Conservation (phyloP, 2,888 invertebrate genomes). For the Drosophila siamana region DNA sequence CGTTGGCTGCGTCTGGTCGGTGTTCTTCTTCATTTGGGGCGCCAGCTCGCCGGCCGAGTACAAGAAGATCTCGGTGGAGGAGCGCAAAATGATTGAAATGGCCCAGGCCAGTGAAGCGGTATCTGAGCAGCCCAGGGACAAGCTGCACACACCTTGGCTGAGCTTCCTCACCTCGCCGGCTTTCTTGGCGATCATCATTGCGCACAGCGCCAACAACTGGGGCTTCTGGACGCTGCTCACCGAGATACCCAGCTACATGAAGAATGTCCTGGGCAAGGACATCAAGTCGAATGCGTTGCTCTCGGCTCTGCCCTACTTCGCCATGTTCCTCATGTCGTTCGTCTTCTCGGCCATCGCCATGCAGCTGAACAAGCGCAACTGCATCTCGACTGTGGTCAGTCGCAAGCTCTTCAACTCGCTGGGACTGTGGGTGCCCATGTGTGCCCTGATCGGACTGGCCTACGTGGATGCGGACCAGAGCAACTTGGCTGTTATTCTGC, state of each 20-base stretch:
- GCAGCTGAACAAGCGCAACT: slow-evolving; percentile 76
- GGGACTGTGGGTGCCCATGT: slow-evolving; percentile 89
- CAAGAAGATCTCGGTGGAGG: slow-evolving; percentile 88
- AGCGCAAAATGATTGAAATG: slow-evolving; percentile 89
- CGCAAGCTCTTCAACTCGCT: slow-evolving; percentile 87
- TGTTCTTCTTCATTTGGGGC: slow-evolving; percentile 88
- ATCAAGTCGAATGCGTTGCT: slow-evolving; percentile 90
- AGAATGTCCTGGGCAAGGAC: slow-evolving; percentile 89
- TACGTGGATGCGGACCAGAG: slow-evolving; percentile 84
- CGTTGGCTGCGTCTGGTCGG: slow-evolving; percentile 88
- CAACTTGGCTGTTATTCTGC: slow-evolving; percentile 87
- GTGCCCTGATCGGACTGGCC: slow-evolving; percentile 88
- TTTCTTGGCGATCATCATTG: slow-evolving; percentile 90
- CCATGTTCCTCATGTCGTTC: slow-evolving; percentile 90
- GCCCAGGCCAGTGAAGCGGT: slow-evolving; percentile 83
- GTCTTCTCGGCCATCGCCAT: slow-evolving; percentile 90
- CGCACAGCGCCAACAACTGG: slow-evolving; percentile 91
- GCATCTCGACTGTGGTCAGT: slow-evolving; percentile 80
- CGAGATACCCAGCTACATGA: slow-evolving; percentile 93
- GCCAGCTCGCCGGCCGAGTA: slow-evolving; percentile 88
- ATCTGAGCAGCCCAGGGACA: slow-evolving; percentile 79
- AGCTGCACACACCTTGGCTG: slow-evolving; percentile 89
- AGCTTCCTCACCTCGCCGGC: slow-evolving; percentile 91
- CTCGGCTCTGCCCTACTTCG: slow-evolving; percentile 90
- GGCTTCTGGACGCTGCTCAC: slow-evolving; percentile 94